A percentile compares a stretch with the other conserved stretches of the same genome.
phyloP scores from a whole-genome alignment of 1,140 invertebrate species.

The Nymphalis io region DNA sequence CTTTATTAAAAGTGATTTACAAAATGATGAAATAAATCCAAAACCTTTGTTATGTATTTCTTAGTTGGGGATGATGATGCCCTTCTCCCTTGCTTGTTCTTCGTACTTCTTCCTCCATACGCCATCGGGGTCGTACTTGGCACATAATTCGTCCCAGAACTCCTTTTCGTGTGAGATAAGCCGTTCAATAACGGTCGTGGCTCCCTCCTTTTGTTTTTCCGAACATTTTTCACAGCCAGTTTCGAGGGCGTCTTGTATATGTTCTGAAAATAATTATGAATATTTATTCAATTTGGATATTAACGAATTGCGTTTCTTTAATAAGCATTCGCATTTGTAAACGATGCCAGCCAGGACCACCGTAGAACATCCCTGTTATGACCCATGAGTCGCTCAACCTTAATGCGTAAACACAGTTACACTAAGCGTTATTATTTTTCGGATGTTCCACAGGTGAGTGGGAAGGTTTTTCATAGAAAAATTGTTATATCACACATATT shows the following conservation, averaged over 20 bases:
- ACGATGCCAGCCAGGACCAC: no score
- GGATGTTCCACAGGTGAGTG: no score
- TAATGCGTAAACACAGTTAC: no score
- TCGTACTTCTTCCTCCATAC: constrained; percentile 82
- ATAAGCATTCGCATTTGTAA: no score
- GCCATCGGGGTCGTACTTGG: constrained; percentile 83
- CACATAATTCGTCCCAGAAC: constrained; percentile 81
- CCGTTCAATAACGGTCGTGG: constrained; percentile 77
- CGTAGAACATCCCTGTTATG: no score
- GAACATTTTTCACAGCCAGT: constrained; percentile 84
- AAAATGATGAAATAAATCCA: background rate
- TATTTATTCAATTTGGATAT: constrained; percentile 28
- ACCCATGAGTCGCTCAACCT: no score
- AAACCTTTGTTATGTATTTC: background rate
- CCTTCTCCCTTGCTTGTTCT: constrained; percentile 72
- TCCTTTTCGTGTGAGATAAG: constrained; percentile 82
- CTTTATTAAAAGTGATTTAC: background rate
- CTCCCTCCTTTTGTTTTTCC: constrained; percentile 80
- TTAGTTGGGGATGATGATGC: constrained; percentile 53
- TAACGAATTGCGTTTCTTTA: no score
- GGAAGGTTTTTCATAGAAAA: no score
- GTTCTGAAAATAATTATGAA: constrained; percentile 48
- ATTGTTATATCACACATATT: no score
- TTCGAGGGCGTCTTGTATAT: constrained; percentile 83
- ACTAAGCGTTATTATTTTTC: no score